Evolutionary conservation across 2,797 vertebrate species (phyloP).

Genomic region (Helicolenus hilgendorfi): DNA sequence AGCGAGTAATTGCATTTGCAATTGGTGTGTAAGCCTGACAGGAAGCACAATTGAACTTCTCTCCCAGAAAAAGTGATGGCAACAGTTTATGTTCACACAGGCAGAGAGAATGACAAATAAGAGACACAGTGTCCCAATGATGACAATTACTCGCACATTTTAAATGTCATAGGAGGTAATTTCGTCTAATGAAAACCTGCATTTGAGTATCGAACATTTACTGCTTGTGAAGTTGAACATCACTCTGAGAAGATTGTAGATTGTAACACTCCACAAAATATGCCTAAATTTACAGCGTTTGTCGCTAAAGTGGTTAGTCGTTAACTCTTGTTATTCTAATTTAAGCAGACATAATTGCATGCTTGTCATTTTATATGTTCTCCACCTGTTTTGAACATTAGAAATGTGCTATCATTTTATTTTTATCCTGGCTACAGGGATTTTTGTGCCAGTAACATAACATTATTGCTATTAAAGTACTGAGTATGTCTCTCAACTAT

Average conservation of each 20-base stretch:
- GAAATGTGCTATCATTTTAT: neutral
- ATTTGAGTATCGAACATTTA: neutral
- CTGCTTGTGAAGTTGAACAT: neutral
- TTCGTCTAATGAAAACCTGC: neutral
- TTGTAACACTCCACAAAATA: neutral
- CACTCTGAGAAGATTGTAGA: neutral
- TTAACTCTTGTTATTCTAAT: neutral
- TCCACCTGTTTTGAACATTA: neutral
- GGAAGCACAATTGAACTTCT: neutral
- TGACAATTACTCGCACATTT: neutral
- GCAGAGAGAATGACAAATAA: slow-evolving; percentile 1
- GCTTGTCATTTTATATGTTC: neutral
- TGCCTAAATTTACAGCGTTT: neutral
- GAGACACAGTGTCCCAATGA: neutral
- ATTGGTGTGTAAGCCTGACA: neutral
- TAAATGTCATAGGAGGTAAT: slow-evolving; percentile 33
- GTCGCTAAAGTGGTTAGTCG: too few species aligned
- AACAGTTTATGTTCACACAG: slow-evolving; percentile 2
- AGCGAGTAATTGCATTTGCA: neutral
- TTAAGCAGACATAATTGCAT: neutral
- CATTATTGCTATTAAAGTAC: slow-evolving; percentile 4
- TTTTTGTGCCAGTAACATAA: neutral
- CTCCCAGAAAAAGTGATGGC: neutral
- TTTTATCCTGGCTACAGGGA: neutral
- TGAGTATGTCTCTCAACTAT: slow-evolving; percentile 14